Percentiles rank a stretch among this genome's conserved stretches.
Conservation (phyloP, 1,140 invertebrate genomes). For the Caerostris darwini region DNA sequence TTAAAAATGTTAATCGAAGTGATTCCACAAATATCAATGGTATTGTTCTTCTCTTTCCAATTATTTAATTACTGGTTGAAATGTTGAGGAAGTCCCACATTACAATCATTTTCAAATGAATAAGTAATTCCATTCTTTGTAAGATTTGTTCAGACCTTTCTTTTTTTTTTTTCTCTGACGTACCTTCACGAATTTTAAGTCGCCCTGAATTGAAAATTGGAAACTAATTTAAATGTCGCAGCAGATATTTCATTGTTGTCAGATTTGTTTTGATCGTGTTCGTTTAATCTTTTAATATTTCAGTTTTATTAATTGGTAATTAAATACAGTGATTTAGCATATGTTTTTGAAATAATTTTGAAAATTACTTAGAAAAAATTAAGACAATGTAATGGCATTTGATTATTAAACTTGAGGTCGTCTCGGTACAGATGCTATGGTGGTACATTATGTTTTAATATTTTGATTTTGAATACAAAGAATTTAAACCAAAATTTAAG, state of each 20-base stretch:
- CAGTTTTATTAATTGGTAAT: too few species aligned
- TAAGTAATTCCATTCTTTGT: background rate
- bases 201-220: background rate
- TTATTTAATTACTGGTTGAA: background rate
- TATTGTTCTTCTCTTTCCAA: background rate
- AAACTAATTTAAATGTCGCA: background rate
- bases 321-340: too few species aligned
- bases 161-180: background rate
- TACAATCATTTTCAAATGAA: background rate
- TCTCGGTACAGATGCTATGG: too few species aligned
- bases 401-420: too few species aligned
- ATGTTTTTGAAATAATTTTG: too few species aligned
- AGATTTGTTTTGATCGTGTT: background rate
- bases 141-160: background rate
- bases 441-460: too few species aligned
- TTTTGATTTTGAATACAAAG: too few species aligned
- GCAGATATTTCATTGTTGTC: background rate
- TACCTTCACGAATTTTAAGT: background rate
- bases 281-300: background rate
- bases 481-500: too few species aligned
- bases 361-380: too few species aligned
- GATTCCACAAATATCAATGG: background rate
- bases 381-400: too few species aligned
- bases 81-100: background rate
- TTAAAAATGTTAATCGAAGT: conserved; percentile 6